Base-by-base conservation (phyloP, 2,113 vertebrate genomes). In the Indicator indicator region DNA sequence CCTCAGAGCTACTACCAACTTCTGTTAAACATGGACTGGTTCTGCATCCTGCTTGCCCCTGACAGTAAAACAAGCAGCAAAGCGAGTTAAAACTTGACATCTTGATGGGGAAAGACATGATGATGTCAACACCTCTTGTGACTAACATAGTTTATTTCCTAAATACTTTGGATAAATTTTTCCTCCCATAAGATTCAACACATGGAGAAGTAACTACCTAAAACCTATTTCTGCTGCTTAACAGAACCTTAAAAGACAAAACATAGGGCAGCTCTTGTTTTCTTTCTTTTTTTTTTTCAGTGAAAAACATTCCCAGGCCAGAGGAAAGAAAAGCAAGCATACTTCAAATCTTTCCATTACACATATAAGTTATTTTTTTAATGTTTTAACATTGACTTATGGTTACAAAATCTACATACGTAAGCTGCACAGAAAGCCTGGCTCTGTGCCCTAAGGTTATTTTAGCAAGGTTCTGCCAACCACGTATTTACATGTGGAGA, bases 331-430 rank as follows among this genome's bases (percentile, higher is more conserved):
- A 94, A 83, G 74, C 91, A 96, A 95, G 81, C 90, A 96, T 93
- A 90, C 94, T 97, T 97, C 76, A 95, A 64, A 90, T 95, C 96
- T 97, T 98, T 97, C 97, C 95, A 97, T 98, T 97, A 97, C 97
- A 97, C 94, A 97, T 82, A 96, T 86, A 96, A 97, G 96, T 91
- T 96, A 68, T 96, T 87, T 74, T 95, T 88, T 95, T 77, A 94
- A 95, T 95, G 94, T 96, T 90, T 97, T 97, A 97, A 91, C 76
- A 38, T 16, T 93, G 88, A 86, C 86, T 97, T 84, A 86, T 8
- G 83, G 95, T 93, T 97, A 92, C 95, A 95, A 95, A 96, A 97
- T 70, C 90, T 91, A 71, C 40, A 74, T 73, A 96, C 75, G 44
- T 72, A 97, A 95, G 94, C 30, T 67, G 89, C 89, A 83, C 83